Conservation (phyloP, 2,797 vertebrate genomes). For the Spinibarbus caldwelli region DNA sequence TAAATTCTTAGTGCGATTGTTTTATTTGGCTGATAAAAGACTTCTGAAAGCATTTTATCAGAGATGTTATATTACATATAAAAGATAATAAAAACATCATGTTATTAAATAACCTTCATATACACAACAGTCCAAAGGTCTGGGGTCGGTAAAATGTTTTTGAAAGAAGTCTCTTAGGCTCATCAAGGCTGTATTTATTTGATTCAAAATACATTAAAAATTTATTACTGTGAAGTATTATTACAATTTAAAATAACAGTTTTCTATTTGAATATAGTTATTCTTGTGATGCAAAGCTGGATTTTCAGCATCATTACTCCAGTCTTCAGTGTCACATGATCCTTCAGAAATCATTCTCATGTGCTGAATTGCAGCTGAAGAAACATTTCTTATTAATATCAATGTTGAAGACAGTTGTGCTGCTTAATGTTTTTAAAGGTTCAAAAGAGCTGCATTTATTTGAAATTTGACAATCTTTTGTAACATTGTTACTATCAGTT, state of each 20-base stretch:
- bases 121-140: background rate
- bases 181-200: background rate
- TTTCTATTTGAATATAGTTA: background rate
- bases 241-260: background rate
- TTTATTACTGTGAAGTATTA: background rate
- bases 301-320: background rate
- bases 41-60: background rate
- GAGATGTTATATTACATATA: background rate
- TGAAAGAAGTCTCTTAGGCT: background rate
- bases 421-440: background rate
- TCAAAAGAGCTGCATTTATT: background rate
- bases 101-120: background rate
- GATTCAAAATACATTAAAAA: background rate
- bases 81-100: background rate
- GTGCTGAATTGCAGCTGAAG: background rate
- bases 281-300: background rate
- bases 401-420: background rate
- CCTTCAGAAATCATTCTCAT: background rate
- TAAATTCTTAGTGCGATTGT: background rate
- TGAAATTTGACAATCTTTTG: background rate
- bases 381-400: background rate
- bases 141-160: background rate
- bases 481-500: background rate
- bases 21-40: background rate
- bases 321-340: background rate